These are phyloP conservation scores for Drosophila pandora DNA, from an alignment of 1,140 invertebrate species.

Conservation along the genomic window DNA sequence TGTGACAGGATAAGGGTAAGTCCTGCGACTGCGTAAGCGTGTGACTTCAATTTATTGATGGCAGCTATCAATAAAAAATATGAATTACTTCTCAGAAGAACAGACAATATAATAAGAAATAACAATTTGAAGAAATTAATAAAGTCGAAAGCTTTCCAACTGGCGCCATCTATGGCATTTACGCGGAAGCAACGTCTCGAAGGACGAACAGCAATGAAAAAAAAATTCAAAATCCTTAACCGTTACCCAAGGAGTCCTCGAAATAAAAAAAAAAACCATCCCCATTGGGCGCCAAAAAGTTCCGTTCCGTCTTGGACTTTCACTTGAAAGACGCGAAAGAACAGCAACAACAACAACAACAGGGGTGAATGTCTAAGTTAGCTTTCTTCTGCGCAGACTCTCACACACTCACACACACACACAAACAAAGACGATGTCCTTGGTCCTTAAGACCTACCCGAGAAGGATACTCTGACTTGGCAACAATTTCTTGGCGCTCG, in stretches of 20 bases:
- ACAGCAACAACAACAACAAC: conserved; percentile 1
- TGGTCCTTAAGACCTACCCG: conserved; percentile 43
- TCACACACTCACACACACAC: conserved; percentile 15
- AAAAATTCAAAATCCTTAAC: conserved; percentile 1
- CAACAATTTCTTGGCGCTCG: neutral
- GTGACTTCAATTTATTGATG: conserved; percentile 27
- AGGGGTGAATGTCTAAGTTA: conserved; percentile 65
- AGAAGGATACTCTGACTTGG: conserved; percentile 32
- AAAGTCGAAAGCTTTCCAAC: conserved; percentile 51
- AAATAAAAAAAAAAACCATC: conserved; percentile 21
- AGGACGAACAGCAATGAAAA: conserved; percentile 7
- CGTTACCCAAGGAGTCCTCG: neutral
- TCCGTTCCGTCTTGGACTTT: conserved; percentile 54
- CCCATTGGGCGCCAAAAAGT: conserved; percentile 45
- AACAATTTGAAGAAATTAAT: neutral
- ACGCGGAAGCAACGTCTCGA: conserved; percentile 2
- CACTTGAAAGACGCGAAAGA: conserved; percentile 41
- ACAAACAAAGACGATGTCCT: neutral
- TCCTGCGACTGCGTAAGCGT: conserved; percentile 34
- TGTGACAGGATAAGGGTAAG: conserved; percentile 19
- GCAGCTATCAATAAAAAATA: conserved; percentile 46
- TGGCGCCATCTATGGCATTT: conserved; percentile 65
- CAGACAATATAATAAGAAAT: neutral
- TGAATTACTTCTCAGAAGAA: conserved; percentile 4
- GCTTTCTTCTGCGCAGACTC: conserved; percentile 57